phyloP scores from a whole-genome alignment of 2,888 invertebrate genomes.

The Sisyra nigra region DNA sequence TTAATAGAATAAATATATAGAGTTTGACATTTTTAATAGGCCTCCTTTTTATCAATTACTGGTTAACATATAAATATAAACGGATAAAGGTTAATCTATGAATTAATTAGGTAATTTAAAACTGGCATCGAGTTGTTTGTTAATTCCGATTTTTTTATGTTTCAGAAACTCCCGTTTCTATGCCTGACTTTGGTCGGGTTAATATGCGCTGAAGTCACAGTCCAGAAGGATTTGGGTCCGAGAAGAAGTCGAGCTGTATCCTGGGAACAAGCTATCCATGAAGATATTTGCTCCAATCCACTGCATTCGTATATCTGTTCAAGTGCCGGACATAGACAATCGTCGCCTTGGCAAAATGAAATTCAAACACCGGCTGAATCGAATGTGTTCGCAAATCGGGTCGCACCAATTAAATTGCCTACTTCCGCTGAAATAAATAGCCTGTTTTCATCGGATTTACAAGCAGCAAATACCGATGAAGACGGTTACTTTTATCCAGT shows the following conservation, averaged over 20 bases:
- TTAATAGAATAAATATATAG: no score
- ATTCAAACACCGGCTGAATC: constrained; percentile 6
- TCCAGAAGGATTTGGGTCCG: neutral
- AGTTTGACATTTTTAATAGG: no score
- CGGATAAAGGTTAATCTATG: no score
- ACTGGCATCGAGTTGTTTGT: no score
- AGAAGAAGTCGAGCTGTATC: constrained; percentile 2
- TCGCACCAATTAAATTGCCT: neutral
- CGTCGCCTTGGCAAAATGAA: constrained; percentile 9
- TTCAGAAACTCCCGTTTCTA: neutral
- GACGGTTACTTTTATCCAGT: constrained; percentile 10
- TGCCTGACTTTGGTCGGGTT: neutral
- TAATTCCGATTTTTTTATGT: neutral
- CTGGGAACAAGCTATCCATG: constrained; percentile 5
- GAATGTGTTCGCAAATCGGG: neutral
- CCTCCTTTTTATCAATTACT: no score
- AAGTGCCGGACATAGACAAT: neutral
- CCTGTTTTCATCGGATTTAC: neutral
- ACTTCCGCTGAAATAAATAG: neutral
- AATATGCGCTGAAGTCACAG: no score
- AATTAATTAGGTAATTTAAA: no score
- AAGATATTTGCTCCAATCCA: constrained; percentile 10
- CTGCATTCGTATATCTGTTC: constrained; percentile 10
- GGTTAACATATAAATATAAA: no score
- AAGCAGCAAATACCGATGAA: constrained; percentile 2